Evolutionary conservation across 2,888 invertebrate species (phyloP), one percentile per base, ranked within the genome.

Genomic region (Drosophila peninsularis): DNA sequence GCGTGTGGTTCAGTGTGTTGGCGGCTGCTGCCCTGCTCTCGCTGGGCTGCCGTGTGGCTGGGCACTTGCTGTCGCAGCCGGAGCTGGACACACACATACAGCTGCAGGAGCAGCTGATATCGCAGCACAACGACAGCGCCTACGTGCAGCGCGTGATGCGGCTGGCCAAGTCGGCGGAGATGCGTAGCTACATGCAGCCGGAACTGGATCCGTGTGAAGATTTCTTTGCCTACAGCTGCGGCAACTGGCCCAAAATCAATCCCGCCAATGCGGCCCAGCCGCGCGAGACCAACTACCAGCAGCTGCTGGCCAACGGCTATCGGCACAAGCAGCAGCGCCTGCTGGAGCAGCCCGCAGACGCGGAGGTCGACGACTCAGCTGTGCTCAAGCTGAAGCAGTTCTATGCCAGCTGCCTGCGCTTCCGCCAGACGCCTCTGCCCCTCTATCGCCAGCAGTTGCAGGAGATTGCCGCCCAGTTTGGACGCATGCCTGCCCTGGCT

Each of bases 181-280:
- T 91, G 76, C 87, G 82, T 14, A 89, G 82, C 67, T 92, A 87
- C 54, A 91, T 92, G 88, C 82, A 82, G 17, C 62, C 83, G 10
- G 82, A 89, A 10, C 62, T 73, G 30, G 80, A 90, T 49, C 81
- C 88, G 4, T 91, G 91, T 66, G 90, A 88, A 13, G 83, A 91
- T 56, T 91, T 92, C 66, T 91, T 82, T 56, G 83, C 77, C 34
- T 90, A 83, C 67, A 90, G 90, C 39, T 91, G 91, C 61, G 91
- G 91, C 30, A 92, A 88, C 36, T 91, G 91, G 91, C 72, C 86
- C 1, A 87, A 80, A 39, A 73, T 88, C 4, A 84, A 92, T 79
- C 91, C 91, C 3, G 90, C 91, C 5, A 83, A 84, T 9, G 71
- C 66, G 5, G 63, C 60, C 2, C 62, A 62, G 21, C 79, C 85